These are phyloP conservation scores for Amia ocellicauda DNA, from an alignment of 2,113 vertebrate genomes.

Conservation along the genomic window DNA sequence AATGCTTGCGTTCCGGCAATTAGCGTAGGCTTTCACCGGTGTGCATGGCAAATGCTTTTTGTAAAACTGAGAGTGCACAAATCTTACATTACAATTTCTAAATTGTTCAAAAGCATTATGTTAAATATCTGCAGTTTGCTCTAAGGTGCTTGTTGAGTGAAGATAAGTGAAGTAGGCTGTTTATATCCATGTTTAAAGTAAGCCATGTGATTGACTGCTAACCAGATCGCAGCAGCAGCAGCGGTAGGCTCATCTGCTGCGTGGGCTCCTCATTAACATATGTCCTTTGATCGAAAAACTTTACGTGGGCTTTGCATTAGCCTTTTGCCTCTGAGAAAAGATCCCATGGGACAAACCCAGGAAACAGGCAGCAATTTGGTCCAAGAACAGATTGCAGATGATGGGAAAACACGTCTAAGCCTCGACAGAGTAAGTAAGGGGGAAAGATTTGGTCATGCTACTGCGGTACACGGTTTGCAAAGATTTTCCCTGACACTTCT, in stretches of 20 bases:
- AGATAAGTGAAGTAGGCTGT: not conserved
- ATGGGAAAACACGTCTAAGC: not conserved
- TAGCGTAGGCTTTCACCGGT: too few species aligned
- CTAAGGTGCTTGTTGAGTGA: not conserved
- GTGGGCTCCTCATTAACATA: conserved; percentile 18
- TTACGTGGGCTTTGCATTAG: conserved; percentile 15
- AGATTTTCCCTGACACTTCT: conserved; percentile 10
- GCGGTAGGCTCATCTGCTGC: conserved; percentile 2
- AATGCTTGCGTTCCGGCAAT: too few species aligned
- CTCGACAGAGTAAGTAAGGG: not conserved
- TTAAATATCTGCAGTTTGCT: not conserved
- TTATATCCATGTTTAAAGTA: not conserved
- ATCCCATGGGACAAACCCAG: conserved; percentile 5
- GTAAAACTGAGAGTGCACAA: not conserved
- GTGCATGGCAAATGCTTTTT: too few species aligned
- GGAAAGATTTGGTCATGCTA: not conserved
- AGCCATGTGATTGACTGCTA: not conserved
- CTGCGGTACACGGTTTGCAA: conserved; percentile 2
- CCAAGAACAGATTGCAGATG: not conserved
- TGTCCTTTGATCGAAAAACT: conserved; percentile 15
- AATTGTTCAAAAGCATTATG: not conserved
- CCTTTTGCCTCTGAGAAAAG: not conserved
- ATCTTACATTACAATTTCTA: not conserved
- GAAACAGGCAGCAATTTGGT: not conserved
- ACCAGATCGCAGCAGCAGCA: not conserved